Conservation (phyloP, 2,797 vertebrate genomes). For the Sandelia bainsii region DNA sequence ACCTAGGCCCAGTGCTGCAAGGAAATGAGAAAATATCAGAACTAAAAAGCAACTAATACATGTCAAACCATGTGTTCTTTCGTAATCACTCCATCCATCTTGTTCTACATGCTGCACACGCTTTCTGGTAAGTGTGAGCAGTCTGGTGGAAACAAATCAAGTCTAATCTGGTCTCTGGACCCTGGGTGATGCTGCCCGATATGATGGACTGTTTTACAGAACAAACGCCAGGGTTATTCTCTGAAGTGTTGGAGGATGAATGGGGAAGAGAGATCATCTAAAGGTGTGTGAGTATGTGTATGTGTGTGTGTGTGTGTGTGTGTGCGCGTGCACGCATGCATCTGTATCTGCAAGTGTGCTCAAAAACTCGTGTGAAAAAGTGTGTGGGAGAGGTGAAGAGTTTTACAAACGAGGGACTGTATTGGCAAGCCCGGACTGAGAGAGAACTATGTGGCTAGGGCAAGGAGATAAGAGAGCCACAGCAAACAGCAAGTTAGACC, state of each 20-base stretch:
- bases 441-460: constrained; percentile 53
- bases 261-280: constrained; percentile 26
- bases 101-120: constrained; percentile 39
- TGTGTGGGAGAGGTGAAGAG: constrained; percentile 43
- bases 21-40: constrained; percentile 76
- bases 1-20: constrained; percentile 50
- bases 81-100: constrained; percentile 79
- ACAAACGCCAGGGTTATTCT: constrained; percentile 32
- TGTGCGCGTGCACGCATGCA: background rate
- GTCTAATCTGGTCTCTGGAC: constrained; percentile 48
- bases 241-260: constrained; percentile 27
- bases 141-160: constrained; percentile 51
- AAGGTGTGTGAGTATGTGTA: constrained; percentile 27
- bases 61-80: constrained; percentile 67
- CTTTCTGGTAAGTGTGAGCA: constrained; percentile 39
- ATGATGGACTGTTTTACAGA: constrained; percentile 27
- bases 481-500: constrained; percentile 59
- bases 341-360: constrained; percentile 20
- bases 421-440: constrained; percentile 47
- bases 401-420: constrained; percentile 57
- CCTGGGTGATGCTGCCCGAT: constrained; percentile 15
- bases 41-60: constrained; percentile 76
- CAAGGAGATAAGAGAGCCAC: constrained; percentile 64
- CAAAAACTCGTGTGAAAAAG: constrained; percentile 35
- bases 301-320: background rate